Percentiles rank a stretch among this genome's conserved stretches.
Evolutionary conservation across 2,797 vertebrate species (phyloP).

Genomic region (Ptychobarbus kaznakovi): DNA sequence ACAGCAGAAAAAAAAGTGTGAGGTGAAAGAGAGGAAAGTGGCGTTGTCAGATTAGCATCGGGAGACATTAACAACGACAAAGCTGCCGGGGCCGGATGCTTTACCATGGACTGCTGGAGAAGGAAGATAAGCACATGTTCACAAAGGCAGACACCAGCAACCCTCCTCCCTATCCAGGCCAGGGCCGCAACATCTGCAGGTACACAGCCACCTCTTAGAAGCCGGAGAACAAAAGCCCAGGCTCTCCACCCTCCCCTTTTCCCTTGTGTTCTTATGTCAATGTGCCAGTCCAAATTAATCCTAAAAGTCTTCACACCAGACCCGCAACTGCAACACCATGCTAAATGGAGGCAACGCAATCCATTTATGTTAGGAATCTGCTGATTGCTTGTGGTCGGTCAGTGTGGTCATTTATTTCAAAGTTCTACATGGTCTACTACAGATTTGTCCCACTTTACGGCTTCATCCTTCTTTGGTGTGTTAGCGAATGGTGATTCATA

Average conservation of each 20-base stretch:
- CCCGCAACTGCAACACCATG: background rate
- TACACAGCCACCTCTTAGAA: conserved; percentile 70
- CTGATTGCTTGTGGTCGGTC: background rate
- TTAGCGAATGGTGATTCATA: conserved; percentile 68
- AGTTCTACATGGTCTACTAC: conserved; percentile 37
- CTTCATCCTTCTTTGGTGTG: conserved; percentile 64
- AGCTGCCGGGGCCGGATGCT: conserved; percentile 75
- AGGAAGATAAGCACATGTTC: conserved; percentile 74
- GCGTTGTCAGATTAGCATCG: conserved; percentile 83
- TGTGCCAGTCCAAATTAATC: conserved; percentile 6
- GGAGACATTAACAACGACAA: conserved; percentile 79
- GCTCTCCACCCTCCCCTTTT: conserved; percentile 5
- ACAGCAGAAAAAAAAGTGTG: conserved; percentile 52
- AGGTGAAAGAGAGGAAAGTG: conserved; percentile 68
- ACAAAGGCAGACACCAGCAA: conserved; percentile 68
- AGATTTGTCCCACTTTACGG: conserved; percentile 53
- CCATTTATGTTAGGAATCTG: background rate
- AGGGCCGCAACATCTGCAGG: conserved; percentile 76
- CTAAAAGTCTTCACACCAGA: background rate
- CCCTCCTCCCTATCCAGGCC: conserved; percentile 48
- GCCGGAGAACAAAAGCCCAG: conserved; percentile 70
- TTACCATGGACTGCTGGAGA: conserved; percentile 77
- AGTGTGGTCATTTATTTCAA: conserved; percentile 2
- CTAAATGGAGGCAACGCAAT: background rate
- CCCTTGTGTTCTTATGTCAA: background rate